These are phyloP conservation scores for Ectropis grisescens DNA, from an alignment of 1,140 invertebrate species.

Conservation along the genomic window DNA sequence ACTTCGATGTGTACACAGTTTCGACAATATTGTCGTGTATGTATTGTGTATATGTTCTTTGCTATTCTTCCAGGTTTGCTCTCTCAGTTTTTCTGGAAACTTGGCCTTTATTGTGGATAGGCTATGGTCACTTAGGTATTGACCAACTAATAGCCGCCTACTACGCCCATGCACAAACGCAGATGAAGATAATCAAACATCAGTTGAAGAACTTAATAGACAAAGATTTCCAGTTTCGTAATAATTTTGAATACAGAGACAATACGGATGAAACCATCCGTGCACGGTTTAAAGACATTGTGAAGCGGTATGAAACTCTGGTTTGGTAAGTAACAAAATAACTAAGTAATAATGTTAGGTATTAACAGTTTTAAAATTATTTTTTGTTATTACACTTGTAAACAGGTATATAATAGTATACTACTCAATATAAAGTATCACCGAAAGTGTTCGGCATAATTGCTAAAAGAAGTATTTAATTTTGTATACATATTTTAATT, in stretches of 20 bases:
- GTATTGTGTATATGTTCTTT: no score
- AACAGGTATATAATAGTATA: no score
- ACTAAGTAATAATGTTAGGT: no score
- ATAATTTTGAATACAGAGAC: constrained; percentile 4
- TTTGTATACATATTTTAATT: no score
- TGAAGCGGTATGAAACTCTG: constrained; percentile 11
- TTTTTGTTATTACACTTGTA: no score
- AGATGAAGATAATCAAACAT: constrained; percentile 18
- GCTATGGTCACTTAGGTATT: constrained; percentile 9
- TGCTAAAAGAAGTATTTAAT: no score
- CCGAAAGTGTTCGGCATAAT: no score
- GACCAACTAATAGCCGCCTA: constrained; percentile 11
- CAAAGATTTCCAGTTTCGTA: not conserved
- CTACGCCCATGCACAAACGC: constrained; percentile 11
- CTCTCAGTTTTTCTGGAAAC: constrained; percentile 3
- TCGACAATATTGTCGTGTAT: no score
- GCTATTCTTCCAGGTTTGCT: constrained; percentile 6
- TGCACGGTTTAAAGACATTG: constrained; percentile 5
- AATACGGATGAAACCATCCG: constrained; percentile 1
- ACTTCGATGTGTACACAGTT: no score
- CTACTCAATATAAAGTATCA: no score
- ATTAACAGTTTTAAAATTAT: no score
- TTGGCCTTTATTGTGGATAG: constrained; percentile 4
- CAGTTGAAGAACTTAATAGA: constrained; percentile 18
- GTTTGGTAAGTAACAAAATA: constrained; percentile 12